Base-by-base conservation (phyloP, 1,140 invertebrate species). In the Leguminivora glycinivorella region DNA sequence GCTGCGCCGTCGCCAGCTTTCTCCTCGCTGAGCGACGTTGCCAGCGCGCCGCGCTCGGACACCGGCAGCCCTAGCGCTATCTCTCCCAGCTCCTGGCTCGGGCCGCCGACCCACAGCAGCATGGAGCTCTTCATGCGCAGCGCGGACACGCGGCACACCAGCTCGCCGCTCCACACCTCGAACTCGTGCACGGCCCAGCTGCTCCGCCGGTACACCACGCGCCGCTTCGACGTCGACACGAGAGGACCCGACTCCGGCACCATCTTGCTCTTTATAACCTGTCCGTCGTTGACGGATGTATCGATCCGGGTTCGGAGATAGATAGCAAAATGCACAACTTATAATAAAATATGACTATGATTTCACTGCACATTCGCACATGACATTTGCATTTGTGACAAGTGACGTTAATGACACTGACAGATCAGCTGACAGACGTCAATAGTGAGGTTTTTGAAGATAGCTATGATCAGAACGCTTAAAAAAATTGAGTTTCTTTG, bases 131-230 rank as follows among this genome's bases (percentile, higher is more conserved):
- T 25, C 47, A 71, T 66, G 6, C 70, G 70, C 25, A 76, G 52
- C 10, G 72, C 74, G 17, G 69, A 70, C 17, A 69, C 74, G 31
- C 38, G 66, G 31, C 74, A 76, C 17, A 73, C 24, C 31, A 71
- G 38, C 69, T 78, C 74, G 7, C 77, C 79, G 60, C 80, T 81
- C 77, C 82, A 82, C 63, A 81, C 75, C 63, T 79, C 76, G 58
- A 84, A 83, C 68, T 83, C 75, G 25, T 83, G 75, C 29, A 79
- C 34, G 26, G 56, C 76, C 77, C 84, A 83, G 38, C 56, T 70
- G 67, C 81, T 85, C 68, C 76, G 67, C 52, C 78, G 68, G 70
- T 81, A 82, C 60, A 69, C 71, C 24, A 85, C 71, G 1, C 66
- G 70, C n/a, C 76, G 70, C 52, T 78, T 80, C 10, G 81, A 79